Evolutionary conservation across 2,797 vertebrate species (phyloP).

Genomic region (Sebastes alutus): DNA sequence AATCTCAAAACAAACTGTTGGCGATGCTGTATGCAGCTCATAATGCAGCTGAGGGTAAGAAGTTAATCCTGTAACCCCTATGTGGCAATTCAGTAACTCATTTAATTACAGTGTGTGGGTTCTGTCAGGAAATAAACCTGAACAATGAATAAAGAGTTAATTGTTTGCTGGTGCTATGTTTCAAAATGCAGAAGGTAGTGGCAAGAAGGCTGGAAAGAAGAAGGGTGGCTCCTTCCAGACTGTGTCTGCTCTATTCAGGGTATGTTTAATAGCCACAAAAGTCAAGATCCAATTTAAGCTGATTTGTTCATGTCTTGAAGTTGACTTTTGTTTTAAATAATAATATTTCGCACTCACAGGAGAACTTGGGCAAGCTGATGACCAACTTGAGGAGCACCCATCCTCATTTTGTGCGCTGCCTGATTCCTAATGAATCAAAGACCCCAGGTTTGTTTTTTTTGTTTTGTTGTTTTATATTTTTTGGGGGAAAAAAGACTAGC

Average conservation of each 20-base stretch:
- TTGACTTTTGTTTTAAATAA: background rate
- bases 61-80: background rate
- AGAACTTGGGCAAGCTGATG: conserved; percentile 81
- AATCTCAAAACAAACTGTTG: conserved; percentile 85
- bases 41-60: conserved; percentile 4
- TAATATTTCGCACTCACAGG: conserved; percentile 68
- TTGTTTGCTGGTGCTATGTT: background rate
- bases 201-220: conserved; percentile 79
- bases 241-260: conserved; percentile 84
- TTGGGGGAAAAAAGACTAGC: background rate
- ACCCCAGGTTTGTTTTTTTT: conserved; percentile 77
- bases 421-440: conserved; percentile 93
- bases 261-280: conserved; percentile 48
- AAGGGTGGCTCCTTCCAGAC: conserved; percentile 93
- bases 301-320: background rate
- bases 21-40: conserved; percentile 75
- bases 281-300: background rate
- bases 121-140: background rate
- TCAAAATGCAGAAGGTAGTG: background rate
- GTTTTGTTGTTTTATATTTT: background rate
- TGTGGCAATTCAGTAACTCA: background rate
- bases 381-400: conserved; percentile 80
- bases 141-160: background rate
- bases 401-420: conserved; percentile 91
- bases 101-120: background rate